These are phyloP conservation scores for Merops nubicus DNA, from an alignment of 2,113 vertebrate genomes.

Conservation along the genomic window DNA sequence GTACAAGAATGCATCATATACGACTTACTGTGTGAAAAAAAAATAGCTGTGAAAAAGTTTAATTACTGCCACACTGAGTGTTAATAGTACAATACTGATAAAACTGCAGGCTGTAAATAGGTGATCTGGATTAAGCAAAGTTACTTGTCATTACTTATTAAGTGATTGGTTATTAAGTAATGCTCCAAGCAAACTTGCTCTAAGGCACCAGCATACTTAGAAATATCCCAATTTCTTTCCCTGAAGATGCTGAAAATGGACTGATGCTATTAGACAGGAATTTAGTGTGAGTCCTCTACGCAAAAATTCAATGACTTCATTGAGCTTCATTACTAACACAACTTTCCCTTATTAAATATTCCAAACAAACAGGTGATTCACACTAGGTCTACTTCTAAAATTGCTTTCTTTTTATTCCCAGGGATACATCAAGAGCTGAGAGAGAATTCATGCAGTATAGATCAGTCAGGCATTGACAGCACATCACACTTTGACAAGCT, in stretches of 20 bases:
- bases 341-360: conserved; percentile 65
- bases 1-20: not conserved
- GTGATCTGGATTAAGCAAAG: not conserved
- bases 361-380: conserved; percentile 77
- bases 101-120: not conserved
- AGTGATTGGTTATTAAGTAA: not conserved
- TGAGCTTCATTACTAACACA: not conserved
- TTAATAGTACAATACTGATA: not conserved
- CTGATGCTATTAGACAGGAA: not conserved
- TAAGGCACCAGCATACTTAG: not conserved
- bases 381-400: conserved; percentile 72
- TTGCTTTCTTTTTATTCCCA: conserved; percentile 80
- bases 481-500: conserved; percentile 81
- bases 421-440: conserved; percentile 73
- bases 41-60: not conserved
- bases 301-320: not conserved
- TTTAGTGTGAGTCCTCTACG: not conserved
- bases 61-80: not conserved
- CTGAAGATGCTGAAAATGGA: not conserved
- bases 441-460: conserved; percentile 83
- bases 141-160: not conserved
- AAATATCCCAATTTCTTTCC: not conserved
- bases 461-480: conserved; percentile 82
- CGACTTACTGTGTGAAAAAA: not conserved
- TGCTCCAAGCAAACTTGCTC: not conserved